Percentiles rank a stretch among this genome's conserved stretches.
phyloP scores from a whole-genome alignment of 2,888 invertebrate genomes.

The Rhagophthalmus giganteus region DNA sequence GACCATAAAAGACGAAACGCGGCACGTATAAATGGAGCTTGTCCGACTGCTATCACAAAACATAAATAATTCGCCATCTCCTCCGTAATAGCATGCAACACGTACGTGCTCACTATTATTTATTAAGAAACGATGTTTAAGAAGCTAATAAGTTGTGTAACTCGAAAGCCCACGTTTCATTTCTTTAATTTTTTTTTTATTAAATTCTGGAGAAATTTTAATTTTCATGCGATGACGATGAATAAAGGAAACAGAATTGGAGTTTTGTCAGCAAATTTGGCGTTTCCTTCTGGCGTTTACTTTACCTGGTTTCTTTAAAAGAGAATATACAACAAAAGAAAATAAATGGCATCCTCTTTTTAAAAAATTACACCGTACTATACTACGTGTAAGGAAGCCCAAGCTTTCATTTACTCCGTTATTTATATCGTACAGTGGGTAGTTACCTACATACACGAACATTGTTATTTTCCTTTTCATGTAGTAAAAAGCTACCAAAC shows the following conservation, averaged over 20 bases:
- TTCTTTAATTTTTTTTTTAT: too few species aligned
- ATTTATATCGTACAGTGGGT: neutral
- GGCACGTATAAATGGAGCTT: constrained; percentile 31
- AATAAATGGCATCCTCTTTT: constrained; percentile 33
- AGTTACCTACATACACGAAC: too few species aligned
- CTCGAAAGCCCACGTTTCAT: too few species aligned
- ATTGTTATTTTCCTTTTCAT: neutral
- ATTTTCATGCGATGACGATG: too few species aligned
- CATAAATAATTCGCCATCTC: constrained; percentile 31
- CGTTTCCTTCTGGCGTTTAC: neutral
- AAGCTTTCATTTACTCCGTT: neutral
- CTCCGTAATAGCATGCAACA: constrained; percentile 29
- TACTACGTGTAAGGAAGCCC: neutral
- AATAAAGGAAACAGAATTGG: too few species aligned
- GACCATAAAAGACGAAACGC: constrained; percentile 21
- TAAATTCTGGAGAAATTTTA: too few species aligned
- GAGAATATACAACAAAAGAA: constrained; percentile 29
- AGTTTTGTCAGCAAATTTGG: too few species aligned
- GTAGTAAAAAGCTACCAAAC: too few species aligned
- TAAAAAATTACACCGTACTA: constrained; percentile 11
- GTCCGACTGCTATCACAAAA: constrained; percentile 29
- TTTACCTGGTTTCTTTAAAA: neutral
- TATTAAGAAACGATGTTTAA: neutral
- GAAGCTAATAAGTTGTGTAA: constrained; percentile 3
- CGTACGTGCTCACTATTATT: constrained; percentile 12